Evolutionary conservation across 53 echinoderm and acorn worm genomes (phyloP), one percentile per base, ranked within the genome.

Genomic region (Pentamera pediparva): DNA sequence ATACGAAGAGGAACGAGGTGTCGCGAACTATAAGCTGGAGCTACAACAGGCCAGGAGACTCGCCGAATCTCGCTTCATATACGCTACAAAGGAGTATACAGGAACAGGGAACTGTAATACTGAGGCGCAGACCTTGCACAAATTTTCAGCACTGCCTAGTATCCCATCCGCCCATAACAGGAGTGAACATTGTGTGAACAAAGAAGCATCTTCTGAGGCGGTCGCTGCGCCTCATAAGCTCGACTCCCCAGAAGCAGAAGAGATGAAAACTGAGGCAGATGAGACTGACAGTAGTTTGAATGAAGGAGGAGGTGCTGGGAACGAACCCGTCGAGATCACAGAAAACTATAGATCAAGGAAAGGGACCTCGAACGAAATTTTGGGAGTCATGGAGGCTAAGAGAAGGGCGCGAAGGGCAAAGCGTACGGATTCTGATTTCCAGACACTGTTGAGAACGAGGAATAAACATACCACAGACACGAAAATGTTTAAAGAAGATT

Each of bases 1-100:
- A 5, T 75, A 86, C 28, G 77, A 78, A 1, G 87, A 95, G 15
- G 95, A 90, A 74, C 78, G 90, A 8, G 78, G 71, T 1, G 85
- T 90, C 53, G 85, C 79, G 26, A 95, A 95, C 77, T 95, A 87
- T 37, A 79, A 84, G 26, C 69, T 95, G 59, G 84, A 90, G 40
- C 31, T 90, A 61, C 90, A 90, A 61, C 90, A 90, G 5, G 95
- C 90, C 1, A 80, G 69, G 11, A 85, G 63, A 64, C 64, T 90
- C 10, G 85, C 85, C 1, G 90, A 92, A 70, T 39, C 65, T 40
- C 65, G 20, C 7, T 51, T 56, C 39, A 17, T 17, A 33, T 32
- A 53, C 6, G 12, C 37, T 13, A 37, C 67, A 25, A 26, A 37
- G 25, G 18, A 6, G 20, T 55, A 36, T 13, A 18, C 41, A 56